phyloP scores from a whole-genome alignment of 2,113 vertebrate species.

The Phainopepla nitens region DNA sequence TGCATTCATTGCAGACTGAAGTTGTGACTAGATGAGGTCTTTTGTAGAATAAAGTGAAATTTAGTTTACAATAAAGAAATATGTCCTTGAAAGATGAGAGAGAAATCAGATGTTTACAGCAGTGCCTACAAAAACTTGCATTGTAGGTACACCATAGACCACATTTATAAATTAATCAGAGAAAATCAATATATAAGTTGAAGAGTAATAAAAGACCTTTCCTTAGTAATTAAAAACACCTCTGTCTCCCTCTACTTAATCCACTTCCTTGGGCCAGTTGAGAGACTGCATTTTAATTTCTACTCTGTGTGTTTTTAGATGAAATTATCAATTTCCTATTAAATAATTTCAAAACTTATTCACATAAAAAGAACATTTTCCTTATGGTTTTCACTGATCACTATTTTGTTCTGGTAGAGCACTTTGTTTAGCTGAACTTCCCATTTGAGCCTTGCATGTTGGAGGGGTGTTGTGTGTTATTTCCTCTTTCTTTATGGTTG shows the following conservation, averaged over 20 bases:
- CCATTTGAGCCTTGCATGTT: background rate
- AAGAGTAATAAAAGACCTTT: background rate
- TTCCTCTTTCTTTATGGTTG: background rate
- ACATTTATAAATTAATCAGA: background rate
- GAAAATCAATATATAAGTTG: background rate
- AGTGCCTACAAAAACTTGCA: background rate
- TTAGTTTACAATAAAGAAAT: conserved; percentile 14
- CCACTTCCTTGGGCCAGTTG: background rate
- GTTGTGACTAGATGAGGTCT: conserved; percentile 12
- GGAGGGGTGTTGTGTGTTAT: background rate
- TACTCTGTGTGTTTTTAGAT: background rate
- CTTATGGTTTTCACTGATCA: background rate
- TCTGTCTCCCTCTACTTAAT: background rate
- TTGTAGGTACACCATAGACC: background rate
- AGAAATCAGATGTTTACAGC: background rate
- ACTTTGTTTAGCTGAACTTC: background rate
- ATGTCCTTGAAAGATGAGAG: background rate
- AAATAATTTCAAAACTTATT: background rate
- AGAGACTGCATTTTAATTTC: background rate
- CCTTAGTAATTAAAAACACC: background rate
- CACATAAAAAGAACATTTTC: background rate
- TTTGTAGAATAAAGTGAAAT: conserved; percentile 11
- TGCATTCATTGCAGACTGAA: conserved; percentile 36
- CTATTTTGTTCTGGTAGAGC: background rate
- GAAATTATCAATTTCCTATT: background rate